A percentile compares a stretch with the other conserved stretches of the same genome.
Evolutionary conservation across 2,113 vertebrate genomes (phyloP).

Genomic region (Typhlomys cinereus): DNA sequence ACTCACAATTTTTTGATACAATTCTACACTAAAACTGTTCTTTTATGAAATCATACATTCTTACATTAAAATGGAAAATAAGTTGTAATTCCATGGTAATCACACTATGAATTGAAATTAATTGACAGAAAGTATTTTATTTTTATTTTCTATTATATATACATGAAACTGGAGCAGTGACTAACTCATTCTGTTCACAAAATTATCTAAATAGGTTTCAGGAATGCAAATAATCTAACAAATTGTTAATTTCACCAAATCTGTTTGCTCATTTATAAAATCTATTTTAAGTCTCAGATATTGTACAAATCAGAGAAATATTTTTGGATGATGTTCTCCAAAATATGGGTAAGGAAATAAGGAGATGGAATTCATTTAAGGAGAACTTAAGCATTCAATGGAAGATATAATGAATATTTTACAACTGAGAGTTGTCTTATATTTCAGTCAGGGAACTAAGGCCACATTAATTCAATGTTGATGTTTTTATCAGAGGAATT

Average conservation of each 20-base stretch:
- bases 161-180: not conserved
- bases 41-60: conserved; percentile 11
- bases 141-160: not conserved
- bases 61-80: conserved; percentile 43
- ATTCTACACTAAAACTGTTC: not conserved
- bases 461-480: not conserved
- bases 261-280: conserved; percentile 29
- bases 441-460: conserved; percentile 26
- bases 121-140: not conserved
- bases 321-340: conserved; percentile 53
- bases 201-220: not conserved
- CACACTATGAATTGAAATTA: not conserved
- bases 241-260: not conserved
- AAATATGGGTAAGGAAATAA: not conserved
- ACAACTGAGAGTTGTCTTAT: conserved; percentile 12
- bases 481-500: not conserved
- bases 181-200: not conserved
- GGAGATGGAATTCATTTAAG: conserved; percentile 48
- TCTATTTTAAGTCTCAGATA: conserved; percentile 58
- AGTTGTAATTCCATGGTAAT: not conserved
- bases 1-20: not conserved
- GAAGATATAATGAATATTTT: conserved; percentile 63
- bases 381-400: conserved; percentile 33
- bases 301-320: not conserved
- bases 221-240: not conserved